Conservation (phyloP, 2,113 vertebrate species). For the Poeciliopsis occidentalis region DNA sequence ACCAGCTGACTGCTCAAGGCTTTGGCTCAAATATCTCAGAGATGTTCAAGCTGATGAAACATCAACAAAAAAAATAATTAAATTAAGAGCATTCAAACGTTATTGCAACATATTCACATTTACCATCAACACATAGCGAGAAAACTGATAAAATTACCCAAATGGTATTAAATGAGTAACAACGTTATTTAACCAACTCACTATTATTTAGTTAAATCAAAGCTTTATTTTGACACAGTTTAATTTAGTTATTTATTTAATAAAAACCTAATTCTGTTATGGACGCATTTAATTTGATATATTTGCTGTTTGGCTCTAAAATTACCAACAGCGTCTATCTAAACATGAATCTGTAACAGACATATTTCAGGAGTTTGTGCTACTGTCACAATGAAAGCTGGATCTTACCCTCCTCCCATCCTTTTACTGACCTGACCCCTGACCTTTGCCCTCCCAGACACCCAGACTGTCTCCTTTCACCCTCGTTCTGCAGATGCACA, state of each 20-base stretch:
- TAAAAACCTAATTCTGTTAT: not conserved
- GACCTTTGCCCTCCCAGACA: constrained; percentile 47
- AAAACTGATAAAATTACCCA: no score
- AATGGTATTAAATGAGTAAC: no score
- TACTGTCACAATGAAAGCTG: constrained; percentile 22
- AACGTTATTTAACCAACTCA: not conserved
- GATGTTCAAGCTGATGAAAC: not conserved
- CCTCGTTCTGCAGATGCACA: constrained; percentile 51
- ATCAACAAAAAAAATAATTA: not conserved
- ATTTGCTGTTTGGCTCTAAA: not conserved
- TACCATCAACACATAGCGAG: no score
- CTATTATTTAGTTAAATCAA: not conserved
- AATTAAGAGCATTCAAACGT: no score
- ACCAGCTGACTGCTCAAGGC: constrained; percentile 37
- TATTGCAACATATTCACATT: no score
- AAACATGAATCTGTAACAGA: not conserved
- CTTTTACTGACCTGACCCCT: constrained; percentile 46
- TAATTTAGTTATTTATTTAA: not conserved
- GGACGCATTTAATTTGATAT: not conserved
- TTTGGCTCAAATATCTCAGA: not conserved
- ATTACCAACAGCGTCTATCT: not conserved
- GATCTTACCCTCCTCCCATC: constrained; percentile 8
- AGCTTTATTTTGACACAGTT: not conserved
- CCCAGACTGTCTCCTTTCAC: constrained; percentile 25
- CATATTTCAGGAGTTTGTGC: not conserved